These are phyloP conservation scores for Naso thynnoides DNA, from an alignment of 2,797 vertebrate genomes.

Conservation along the genomic window DNA sequence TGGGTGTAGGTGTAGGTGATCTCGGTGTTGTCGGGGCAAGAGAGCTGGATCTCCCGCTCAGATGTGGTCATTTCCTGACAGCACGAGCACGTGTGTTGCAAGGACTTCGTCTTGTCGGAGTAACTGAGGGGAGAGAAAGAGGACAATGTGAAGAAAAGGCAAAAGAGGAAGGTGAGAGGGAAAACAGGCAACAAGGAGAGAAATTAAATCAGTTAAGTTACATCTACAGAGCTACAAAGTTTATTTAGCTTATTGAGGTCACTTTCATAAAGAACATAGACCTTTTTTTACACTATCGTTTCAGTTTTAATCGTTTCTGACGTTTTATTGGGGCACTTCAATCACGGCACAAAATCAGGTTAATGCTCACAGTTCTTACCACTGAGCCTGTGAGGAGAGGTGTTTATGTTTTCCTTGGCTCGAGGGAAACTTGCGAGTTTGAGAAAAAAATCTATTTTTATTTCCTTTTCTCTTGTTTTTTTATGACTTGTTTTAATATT, in stretches of 20 bases:
- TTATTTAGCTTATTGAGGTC: too few species aligned
- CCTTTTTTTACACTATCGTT: too few species aligned
- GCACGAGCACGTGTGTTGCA: slow-evolving; percentile 86
- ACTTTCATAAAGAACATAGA: too few species aligned
- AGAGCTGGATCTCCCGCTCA: slow-evolving; percentile 71
- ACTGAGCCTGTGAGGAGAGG: background rate
- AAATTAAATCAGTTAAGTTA: too few species aligned
- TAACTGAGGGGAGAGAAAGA: slow-evolving; percentile 76
- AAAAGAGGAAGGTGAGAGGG: background rate
- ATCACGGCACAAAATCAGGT: too few species aligned
- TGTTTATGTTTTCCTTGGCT: background rate
- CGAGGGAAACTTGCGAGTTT: too few species aligned
- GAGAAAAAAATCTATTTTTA: too few species aligned
- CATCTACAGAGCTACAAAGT: too few species aligned
- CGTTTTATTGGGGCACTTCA: too few species aligned
- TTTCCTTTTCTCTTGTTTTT: too few species aligned
- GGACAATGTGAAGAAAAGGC: background rate
- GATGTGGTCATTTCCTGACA: slow-evolving; percentile 85
- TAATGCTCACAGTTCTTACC: background rate
- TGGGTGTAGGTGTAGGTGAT: slow-evolving; percentile 82
- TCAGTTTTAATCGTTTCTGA: too few species aligned
- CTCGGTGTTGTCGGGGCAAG: slow-evolving; percentile 76
- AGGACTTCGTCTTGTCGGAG: slow-evolving; percentile 71
- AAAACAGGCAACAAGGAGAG: background rate
- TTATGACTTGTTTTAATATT: too few species aligned